These are phyloP conservation scores for Lepidocyrtoides sp. DNA, from an alignment of 2,888 invertebrate species.

Conservation along the genomic window DNA sequence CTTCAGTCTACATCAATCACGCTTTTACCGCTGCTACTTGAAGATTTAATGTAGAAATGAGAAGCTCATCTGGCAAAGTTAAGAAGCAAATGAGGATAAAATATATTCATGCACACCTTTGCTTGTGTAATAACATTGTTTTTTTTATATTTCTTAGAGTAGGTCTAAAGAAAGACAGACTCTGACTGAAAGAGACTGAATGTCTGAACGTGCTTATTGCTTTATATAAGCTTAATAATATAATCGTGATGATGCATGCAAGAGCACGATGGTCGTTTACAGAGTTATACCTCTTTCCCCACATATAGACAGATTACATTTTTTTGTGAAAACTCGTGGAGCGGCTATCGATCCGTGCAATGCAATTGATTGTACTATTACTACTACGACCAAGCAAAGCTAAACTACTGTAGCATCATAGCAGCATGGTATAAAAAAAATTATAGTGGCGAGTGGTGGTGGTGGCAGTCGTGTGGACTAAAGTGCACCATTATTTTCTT, in stretches of 20 bases:
- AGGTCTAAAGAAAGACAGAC: too few species aligned
- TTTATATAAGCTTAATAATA: neutral
- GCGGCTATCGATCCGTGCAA: constrained; percentile 59
- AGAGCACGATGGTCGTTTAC: neutral
- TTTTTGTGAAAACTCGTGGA: constrained; percentile 51
- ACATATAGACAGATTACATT: constrained; percentile 5
- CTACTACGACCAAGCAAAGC: neutral
- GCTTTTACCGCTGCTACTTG: too few species aligned
- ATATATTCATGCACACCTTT: too few species aligned
- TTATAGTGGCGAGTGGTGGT: constrained; percentile 22
- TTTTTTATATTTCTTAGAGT: too few species aligned
- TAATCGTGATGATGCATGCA: constrained; percentile 1
- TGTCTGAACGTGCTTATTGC: constrained; percentile 2
- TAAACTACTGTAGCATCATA: constrained; percentile 1
- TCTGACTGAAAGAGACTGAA: neutral
- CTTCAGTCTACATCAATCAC: too few species aligned
- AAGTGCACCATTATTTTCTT: constrained; percentile 32
- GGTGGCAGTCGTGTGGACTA: constrained; percentile 35
- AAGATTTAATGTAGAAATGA: too few species aligned
- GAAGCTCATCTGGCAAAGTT: too few species aligned
- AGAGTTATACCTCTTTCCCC: neutral
- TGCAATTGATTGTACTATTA: constrained; percentile 38
- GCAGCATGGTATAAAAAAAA: constrained; percentile 12
- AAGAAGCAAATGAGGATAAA: too few species aligned
- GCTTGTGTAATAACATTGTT: too few species aligned